Evolutionary conservation across 2,888 invertebrate genomes (phyloP), one percentile per base, ranked within the genome.

Genomic region (Lasioglossum lativentre): DNA sequence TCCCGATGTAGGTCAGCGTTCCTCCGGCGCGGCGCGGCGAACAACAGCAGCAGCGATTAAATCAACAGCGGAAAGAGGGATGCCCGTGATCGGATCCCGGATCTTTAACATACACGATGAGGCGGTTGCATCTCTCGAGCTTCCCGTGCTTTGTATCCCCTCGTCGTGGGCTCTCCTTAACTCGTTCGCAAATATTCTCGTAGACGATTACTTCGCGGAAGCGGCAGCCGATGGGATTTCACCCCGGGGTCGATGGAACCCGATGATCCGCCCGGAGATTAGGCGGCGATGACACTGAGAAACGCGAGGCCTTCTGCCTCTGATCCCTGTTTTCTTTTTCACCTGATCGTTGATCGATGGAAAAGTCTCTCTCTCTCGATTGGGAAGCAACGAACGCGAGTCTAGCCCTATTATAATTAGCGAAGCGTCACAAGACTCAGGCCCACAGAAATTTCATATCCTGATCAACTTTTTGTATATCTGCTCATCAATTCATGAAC

Each of bases 1-100:
- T n/a, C n/a, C n/a, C n/a, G 74, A 82, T 70, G 45, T 73, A 59
- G 82, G 76, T 82, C 75, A 76, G 23, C 72, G 52, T 81, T 68
- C 68, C 52, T 45, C n/a, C 56, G 3, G n/a, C 3, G 12, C 23
- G 56, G 56, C n/a, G 56, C 23, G 47, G 42, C 82, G 40, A 78
- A 71, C 77, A 83, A 38, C 75, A 27, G 23, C 40, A 30, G 42
- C 68, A 40, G 38, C 70, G 83, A 83, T 78, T 52, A 63, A 74
- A 84, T 75, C 52, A 63, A 84, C 73, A 45, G 70, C 47, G 70
- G 56, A 19, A 56, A 47, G 10, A 47, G 30, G 73, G 23, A 38
- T 34, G 23, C 14, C n/a, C 38, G 71, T 71, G 52, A 76, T 76
- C 75, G 75, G n/a, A 27, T 75, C 23, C 75, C 40, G 34, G 12